Evolutionary conservation across 2,888 invertebrate genomes (phyloP), one percentile per base, ranked within the genome.

Genomic region (Hymenopus coronatus): DNA sequence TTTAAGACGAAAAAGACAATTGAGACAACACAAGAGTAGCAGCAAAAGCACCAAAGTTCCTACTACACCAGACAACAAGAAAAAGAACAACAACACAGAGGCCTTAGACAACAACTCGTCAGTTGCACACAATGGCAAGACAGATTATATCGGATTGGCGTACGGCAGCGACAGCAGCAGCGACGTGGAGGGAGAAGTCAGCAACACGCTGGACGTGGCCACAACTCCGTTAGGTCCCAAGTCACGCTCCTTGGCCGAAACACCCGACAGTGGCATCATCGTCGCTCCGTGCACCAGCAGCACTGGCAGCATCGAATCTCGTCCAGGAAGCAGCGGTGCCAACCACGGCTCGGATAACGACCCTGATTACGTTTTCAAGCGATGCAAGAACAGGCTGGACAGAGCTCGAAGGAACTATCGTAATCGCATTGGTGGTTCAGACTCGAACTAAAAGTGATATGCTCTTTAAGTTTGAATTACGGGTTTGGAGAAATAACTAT

Each of bases 371-470:
- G 94, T 94, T 90, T 94, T 94, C 12, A 92, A 94, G 85, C 94
- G 94, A 91, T 95, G 95, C 91, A 93, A 94, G 88, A 95, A 95
- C 90, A 94, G 95, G 83, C 94, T 95, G 82, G 95, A 95, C 92
- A 95, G 95, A 91, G 95, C 95, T 1, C 94, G 95, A 9, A 93
- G 96, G 89, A 95, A 96, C 92, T 95, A 95, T 92, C 94, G 95
- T 91, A 95, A 94, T 92, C 95, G 95, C 91, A 94, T 96, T 92
- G 93, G 86, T 83, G 95, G 96, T 90, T 96, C 96, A 0, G 96
- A 96, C 92, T 96, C 96, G 85, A 96, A 96, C 92, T 94, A 92
- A 70, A 28, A 27, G 25, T 85, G 88, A 20, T 20, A 3, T 70
- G 1, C 20, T 70, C 54, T 40, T 40, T 70, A 70, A 70, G 54